phyloP scores from a whole-genome alignment of 2,113 vertebrate species.

The Meles meles region DNA sequence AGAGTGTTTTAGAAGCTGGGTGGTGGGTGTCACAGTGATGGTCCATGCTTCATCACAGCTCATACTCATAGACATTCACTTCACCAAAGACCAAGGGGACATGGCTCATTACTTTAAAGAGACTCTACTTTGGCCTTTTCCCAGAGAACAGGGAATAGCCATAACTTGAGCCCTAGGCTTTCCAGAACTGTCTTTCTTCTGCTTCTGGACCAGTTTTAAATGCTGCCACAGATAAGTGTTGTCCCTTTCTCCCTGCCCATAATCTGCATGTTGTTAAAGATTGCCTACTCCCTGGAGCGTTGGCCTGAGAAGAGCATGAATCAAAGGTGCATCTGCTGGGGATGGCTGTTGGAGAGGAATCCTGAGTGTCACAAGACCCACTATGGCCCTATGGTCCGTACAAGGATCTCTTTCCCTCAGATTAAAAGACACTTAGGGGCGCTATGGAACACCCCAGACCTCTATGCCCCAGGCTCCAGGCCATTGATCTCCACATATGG shows the following conservation, averaged over 20 bases:
- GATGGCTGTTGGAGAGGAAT: background rate
- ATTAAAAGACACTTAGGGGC: background rate
- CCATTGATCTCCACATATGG: background rate
- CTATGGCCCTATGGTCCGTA: background rate
- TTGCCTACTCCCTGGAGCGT: background rate
- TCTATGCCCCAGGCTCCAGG: background rate
- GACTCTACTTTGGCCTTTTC: background rate
- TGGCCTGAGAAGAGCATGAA: background rate
- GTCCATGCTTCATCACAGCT: background rate
- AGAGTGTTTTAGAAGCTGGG: background rate
- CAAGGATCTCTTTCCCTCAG: background rate
- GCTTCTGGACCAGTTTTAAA: slow-evolving; percentile 1
- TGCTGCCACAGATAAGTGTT: background rate
- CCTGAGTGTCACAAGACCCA: background rate
- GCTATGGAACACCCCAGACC: background rate
- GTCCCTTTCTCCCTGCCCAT: background rate
- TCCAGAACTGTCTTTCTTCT: background rate
- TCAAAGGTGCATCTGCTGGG: background rate
- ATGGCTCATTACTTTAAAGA: background rate
- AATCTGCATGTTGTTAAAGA: background rate
- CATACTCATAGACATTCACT: background rate
- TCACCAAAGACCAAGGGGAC: background rate
- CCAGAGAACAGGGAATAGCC: background rate
- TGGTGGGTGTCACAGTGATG: background rate
- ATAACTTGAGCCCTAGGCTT: background rate